Evolutionary conservation across 2,888 invertebrate genomes (phyloP).

Genomic region (Sturmia bella): DNA sequence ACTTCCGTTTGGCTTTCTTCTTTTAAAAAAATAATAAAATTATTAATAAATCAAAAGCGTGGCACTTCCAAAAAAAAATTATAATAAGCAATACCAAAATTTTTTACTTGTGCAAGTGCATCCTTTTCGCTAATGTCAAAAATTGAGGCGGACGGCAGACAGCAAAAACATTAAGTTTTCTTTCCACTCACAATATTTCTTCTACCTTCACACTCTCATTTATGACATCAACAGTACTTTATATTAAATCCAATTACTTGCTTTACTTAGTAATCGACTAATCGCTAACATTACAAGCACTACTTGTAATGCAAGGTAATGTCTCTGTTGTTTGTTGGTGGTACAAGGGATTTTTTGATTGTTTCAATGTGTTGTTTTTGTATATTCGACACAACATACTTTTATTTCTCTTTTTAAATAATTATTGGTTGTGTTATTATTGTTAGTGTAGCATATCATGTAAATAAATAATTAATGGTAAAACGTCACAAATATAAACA

Average conservation of each 20-base stretch:
- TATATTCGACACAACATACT: constrained; percentile 37
- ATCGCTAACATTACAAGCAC: constrained; percentile 27
- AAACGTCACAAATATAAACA: constrained; percentile 69
- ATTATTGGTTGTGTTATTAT: constrained; percentile 61
- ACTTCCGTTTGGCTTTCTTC: no score
- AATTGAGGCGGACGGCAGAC: no score
- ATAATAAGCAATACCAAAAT: no score
- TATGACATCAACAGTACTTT: no score
- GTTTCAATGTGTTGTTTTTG: constrained; percentile 62
- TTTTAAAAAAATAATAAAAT: no score
- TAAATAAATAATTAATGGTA: constrained; percentile 74
- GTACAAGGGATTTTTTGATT: constrained; percentile 63
- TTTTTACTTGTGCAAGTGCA: no score
- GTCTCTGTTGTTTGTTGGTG: constrained; percentile 55
- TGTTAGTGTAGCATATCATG: constrained; percentile 64
- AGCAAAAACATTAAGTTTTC: no score
- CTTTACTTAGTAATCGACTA: constrained; percentile 24
- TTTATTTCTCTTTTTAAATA: constrained; percentile 44
- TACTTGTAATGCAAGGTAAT: constrained; percentile 56
- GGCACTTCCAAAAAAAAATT: no score
- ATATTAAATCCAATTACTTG: no score
- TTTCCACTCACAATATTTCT: not conserved
- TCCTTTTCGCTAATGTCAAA: no score
- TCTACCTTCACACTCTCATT: not conserved
- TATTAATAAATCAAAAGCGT: no score